These are phyloP conservation scores for Porites evermanni DNA, from an alignment of 92 coral and sea anemone species.

Conservation along the genomic window DNA sequence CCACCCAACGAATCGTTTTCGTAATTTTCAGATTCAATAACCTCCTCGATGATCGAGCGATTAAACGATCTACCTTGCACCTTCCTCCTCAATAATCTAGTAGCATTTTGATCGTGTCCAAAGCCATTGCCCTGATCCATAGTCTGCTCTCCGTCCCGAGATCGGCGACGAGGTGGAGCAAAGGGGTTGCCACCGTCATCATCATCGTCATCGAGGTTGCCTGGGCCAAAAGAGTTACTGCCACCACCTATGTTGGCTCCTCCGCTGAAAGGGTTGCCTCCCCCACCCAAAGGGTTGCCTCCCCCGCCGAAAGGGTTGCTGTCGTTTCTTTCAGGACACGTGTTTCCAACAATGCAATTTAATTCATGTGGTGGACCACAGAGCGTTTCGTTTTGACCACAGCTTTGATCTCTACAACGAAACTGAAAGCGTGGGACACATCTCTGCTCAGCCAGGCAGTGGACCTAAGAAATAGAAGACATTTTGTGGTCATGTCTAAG, in stretches of 20 bases:
- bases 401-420: background rate
- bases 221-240: background rate
- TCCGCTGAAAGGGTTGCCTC: background rate
- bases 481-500: background rate
- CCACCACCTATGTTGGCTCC: background rate
- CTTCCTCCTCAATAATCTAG: background rate
- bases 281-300: background rate
- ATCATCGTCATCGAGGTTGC: background rate
- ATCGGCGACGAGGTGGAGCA: background rate
- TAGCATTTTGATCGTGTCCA: constrained; percentile 1
- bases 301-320: background rate
- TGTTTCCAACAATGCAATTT: background rate
- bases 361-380: constrained; percentile 6
- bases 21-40: background rate
- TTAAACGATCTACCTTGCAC: constrained; percentile 2
- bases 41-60: background rate
- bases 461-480: background rate
- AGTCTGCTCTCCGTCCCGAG: background rate
- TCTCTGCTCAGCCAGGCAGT: background rate
- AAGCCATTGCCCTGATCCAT: background rate
- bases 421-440: constrained; percentile 16
- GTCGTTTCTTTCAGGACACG: background rate
- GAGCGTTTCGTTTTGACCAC: constrained; percentile 3
- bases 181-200: constrained; percentile 23
- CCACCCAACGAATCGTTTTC: constrained; percentile 4